Conservation (phyloP, 2,113 vertebrate species). For the Percina caprodes region DNA sequence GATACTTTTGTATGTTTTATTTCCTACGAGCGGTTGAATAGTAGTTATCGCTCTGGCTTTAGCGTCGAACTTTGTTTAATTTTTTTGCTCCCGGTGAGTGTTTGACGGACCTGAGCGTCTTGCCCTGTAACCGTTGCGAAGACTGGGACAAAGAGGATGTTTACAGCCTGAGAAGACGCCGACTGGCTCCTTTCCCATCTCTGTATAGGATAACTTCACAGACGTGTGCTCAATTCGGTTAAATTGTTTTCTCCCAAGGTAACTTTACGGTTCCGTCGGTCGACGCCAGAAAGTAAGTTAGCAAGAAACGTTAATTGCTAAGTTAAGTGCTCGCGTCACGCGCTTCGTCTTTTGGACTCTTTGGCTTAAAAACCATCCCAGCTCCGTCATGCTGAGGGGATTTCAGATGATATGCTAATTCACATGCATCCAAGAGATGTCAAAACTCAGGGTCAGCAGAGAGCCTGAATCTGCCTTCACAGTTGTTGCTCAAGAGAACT, state of each 20-base stretch:
- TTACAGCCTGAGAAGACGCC: constrained; percentile 15
- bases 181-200: neutral
- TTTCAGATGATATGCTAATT: neutral
- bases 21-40: rapidly evolving
- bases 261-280: neutral
- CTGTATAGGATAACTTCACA: neutral
- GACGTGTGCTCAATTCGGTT: neutral
- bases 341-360: neutral
- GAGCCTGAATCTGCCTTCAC: neutral
- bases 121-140: constrained; percentile 11
- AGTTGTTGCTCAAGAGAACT: neutral
- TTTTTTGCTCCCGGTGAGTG: constrained; percentile 25
- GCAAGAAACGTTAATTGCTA: neutral
- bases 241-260: neutral
- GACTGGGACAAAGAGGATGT: constrained; percentile 68
- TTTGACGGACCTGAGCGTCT: constrained; percentile 42
- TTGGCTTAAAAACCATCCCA: neutral
- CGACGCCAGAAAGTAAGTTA: neutral
- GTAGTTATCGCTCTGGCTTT: neutral
- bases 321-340: neutral
- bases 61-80: neutral
- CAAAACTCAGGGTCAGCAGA: neutral
- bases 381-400: neutral
- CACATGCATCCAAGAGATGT: neutral
- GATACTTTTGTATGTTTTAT: neutral